These are phyloP conservation scores for Phalacrocorax aristotelis DNA, from an alignment of 2,113 vertebrate species.

Conservation along the genomic window DNA sequence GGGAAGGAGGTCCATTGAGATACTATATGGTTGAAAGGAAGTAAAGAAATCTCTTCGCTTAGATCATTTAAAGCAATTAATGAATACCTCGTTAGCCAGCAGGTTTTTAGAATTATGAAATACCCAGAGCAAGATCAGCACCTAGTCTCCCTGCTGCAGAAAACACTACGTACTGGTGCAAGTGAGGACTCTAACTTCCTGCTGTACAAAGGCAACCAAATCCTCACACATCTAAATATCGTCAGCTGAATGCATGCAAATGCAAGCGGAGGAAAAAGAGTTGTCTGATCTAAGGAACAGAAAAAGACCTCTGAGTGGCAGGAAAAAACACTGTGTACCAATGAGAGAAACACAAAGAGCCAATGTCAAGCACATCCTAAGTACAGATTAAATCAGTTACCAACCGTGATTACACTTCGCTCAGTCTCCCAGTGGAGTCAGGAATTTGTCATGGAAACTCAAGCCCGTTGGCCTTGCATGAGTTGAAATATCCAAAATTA, in stretches of 20 bases:
- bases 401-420: background rate
- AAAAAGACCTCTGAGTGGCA: slow-evolving; percentile 22
- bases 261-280: slow-evolving; percentile 9
- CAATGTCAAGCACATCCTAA: slow-evolving; percentile 20
- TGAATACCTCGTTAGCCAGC: background rate
- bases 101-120: slow-evolving; percentile 30
- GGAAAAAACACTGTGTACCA: slow-evolving; percentile 25
- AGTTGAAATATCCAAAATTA: slow-evolving; percentile 18
- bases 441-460: slow-evolving; percentile 29
- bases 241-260: slow-evolving; percentile 37
- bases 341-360: slow-evolving; percentile 11
- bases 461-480: background rate
- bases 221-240: slow-evolving; percentile 23
- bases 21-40: background rate
- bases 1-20: background rate
- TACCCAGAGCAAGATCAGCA: slow-evolving; percentile 2
- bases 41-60: background rate
- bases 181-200: slow-evolving; percentile 29
- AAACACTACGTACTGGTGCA: background rate
- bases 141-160: background rate
- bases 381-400: background rate
- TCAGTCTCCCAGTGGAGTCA: background rate
- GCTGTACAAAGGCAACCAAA: slow-evolving; percentile 45
- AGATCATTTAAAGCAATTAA: background rate
- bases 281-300: slow-evolving; percentile 30